These are phyloP conservation scores for Stenodema calcarata DNA, from an alignment of 2,888 invertebrate species.

Conservation along the genomic window DNA sequence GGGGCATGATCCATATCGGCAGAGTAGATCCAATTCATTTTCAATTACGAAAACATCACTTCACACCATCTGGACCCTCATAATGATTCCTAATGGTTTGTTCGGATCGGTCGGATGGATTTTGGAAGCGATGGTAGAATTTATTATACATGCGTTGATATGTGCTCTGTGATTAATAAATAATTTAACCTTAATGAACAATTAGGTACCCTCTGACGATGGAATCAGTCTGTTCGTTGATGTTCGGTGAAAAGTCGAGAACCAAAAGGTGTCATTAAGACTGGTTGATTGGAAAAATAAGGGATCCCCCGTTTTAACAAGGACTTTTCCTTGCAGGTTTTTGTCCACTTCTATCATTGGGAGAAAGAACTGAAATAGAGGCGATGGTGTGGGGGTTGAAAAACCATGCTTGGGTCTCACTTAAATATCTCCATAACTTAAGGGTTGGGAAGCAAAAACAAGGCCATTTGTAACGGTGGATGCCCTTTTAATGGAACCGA, in stretches of 20 bases:
- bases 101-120: no score
- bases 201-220: no score
- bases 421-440: constrained; percentile 39
- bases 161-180: no score
- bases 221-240: no score
- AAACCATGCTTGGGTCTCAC: constrained; percentile 26
- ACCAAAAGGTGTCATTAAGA: background rate
- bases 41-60: no score
- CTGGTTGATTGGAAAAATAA: background rate
- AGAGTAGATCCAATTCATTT: no score
- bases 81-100: no score
- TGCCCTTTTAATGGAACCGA: constrained; percentile 45
- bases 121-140: no score
- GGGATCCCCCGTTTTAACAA: background rate
- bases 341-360: background rate
- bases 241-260: background rate
- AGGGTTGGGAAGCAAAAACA: constrained; percentile 37
- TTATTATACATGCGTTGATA: no score
- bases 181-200: no score
- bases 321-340: background rate
- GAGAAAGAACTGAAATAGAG: background rate
- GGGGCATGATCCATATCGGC: no score
- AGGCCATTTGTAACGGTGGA: constrained; percentile 41
- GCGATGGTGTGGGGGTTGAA: background rate
- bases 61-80: no score